A percentile compares a stretch with the other conserved stretches of the same genome.
Evolutionary conservation across 2,888 invertebrate genomes (phyloP).

Genomic region (Girardia tigrina): DNA sequence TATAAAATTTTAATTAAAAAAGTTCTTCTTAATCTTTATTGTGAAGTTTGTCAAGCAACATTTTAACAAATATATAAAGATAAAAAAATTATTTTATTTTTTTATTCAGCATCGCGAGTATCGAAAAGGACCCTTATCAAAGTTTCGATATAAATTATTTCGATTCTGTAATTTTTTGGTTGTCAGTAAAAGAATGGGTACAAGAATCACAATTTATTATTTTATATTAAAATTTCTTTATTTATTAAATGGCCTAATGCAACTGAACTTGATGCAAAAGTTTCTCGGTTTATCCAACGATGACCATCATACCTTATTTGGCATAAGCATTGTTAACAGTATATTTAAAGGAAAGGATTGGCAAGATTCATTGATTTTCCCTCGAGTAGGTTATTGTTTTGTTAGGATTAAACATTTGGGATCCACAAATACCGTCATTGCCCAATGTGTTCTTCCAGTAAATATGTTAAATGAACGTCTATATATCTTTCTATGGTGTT

Average conservation of each 20-base stretch:
- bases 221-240: constrained; percentile 34
- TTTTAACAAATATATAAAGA: too few relatives aligned
- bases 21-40: too few relatives aligned
- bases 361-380: constrained; percentile 33
- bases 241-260: constrained; percentile 34
- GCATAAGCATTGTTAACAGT: constrained; percentile 25
- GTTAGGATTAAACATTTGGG: not conserved
- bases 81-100: not conserved
- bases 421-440: constrained; percentile 25
- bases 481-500: constrained; percentile 37
- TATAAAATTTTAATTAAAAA: too few relatives aligned
- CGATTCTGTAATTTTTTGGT: not conserved
- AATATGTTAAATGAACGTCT: constrained; percentile 37
- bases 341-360: constrained; percentile 32
- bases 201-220: constrained; percentile 1
- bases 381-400: constrained; percentile 34
- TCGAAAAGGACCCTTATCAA: not conserved
- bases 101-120: not conserved
- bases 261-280: constrained; percentile 36
- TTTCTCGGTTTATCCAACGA: constrained; percentile 32
- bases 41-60: too few relatives aligned
- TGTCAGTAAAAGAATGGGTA: not conserved
- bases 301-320: constrained; percentile 34
- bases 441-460: constrained; percentile 35
- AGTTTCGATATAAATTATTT: not conserved